A percentile compares a stretch with the other conserved stretches of the same genome.
phyloP scores from a whole-genome alignment of 2,797 vertebrate species.

The Cirrhinus molitorella region DNA sequence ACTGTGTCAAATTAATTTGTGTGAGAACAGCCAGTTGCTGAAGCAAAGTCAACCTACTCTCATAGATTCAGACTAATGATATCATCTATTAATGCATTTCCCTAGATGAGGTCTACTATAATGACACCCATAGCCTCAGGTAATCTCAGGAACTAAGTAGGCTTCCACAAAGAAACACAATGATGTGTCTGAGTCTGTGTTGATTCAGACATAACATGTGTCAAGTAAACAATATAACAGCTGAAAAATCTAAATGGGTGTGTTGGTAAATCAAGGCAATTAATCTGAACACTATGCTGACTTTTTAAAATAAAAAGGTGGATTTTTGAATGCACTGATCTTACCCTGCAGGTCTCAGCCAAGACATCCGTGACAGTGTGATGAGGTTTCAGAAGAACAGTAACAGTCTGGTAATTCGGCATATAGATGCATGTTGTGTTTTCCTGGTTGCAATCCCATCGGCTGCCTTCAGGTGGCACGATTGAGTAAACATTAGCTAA shows the following conservation, averaged over 20 bases:
- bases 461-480: constrained; percentile 70
- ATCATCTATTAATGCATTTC: constrained; percentile 21
- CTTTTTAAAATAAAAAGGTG: background rate
- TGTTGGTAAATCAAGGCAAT: background rate
- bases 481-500: constrained; percentile 73
- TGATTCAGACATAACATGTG: background rate
- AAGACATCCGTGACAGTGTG: constrained; percentile 82
- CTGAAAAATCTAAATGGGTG: background rate
- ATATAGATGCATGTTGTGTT: constrained; percentile 77
- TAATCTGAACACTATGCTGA: background rate
- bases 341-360: constrained; percentile 83
- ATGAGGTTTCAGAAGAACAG: constrained; percentile 77
- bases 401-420: constrained; percentile 76
- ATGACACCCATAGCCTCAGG: background rate
- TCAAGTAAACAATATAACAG: background rate
- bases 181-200: background rate
- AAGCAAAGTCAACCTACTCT: background rate
- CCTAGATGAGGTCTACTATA: background rate
- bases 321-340: background rate
- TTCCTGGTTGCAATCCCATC: constrained; percentile 76
- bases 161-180: background rate
- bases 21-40: background rate
- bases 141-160: background rate
- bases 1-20: background rate
- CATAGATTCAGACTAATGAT: constrained; percentile 32